A percentile compares a stretch with the other conserved stretches of the same genome.
Conservation (phyloP, 2,797 vertebrate genomes). For the Parambassis ranga region DNA sequence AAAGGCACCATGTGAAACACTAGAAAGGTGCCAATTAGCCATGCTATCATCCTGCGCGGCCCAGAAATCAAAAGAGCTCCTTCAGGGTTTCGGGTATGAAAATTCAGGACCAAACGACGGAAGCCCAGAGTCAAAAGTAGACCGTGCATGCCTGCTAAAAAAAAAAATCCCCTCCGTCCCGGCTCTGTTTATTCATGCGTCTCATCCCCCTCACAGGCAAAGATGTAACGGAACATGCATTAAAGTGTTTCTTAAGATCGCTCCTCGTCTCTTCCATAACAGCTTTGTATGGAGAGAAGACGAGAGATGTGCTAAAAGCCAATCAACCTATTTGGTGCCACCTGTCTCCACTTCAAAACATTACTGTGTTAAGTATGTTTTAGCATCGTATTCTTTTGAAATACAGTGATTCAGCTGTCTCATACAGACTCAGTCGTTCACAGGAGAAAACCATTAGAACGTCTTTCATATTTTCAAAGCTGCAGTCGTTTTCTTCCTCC, state of each 20-base stretch:
- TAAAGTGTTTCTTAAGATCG: constrained; percentile 53
- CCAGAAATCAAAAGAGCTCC: constrained; percentile 51
- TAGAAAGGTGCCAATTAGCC: constrained; percentile 52
- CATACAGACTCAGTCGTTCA: constrained; percentile 21
- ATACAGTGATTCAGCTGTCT: constrained; percentile 32
- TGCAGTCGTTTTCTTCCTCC: neutral
- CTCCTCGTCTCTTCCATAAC: constrained; percentile 32
- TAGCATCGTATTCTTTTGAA: constrained; percentile 40
- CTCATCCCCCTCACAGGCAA: constrained; percentile 45
- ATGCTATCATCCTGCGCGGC: constrained; percentile 40
- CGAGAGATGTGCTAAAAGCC: constrained; percentile 52
- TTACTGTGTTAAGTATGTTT: constrained; percentile 46
- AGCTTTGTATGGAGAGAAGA: constrained; percentile 35
- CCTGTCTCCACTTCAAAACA: constrained; percentile 58
- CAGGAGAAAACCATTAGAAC: neutral
- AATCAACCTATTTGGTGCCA: constrained; percentile 69
- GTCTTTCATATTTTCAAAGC: constrained; percentile 16
- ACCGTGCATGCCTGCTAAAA: constrained; percentile 17
- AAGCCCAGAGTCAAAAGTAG: constrained; percentile 3
- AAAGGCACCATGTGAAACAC: constrained; percentile 23
- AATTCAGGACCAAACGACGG: constrained; percentile 16
- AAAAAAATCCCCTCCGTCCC: neutral
- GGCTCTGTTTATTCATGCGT: constrained; percentile 55
- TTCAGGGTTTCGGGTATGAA: constrained; percentile 42
- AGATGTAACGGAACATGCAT: constrained; percentile 57